These are phyloP conservation scores for Leucoraja ocellata DNA, from an alignment of 2,797 vertebrate genomes.

Conservation along the genomic window DNA sequence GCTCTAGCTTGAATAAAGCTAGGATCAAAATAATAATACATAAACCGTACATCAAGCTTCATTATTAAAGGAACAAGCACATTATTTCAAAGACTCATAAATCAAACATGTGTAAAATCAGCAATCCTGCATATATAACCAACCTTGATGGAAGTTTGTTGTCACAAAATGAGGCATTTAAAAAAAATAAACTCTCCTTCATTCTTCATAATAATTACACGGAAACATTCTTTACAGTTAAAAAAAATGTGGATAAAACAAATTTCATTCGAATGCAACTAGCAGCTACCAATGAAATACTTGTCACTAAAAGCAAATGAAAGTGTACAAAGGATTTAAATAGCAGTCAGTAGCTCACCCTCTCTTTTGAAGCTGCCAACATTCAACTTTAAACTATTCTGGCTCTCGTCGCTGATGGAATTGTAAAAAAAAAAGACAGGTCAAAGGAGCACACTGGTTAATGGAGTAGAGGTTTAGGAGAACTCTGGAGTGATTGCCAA, in stretches of 20 bases:
- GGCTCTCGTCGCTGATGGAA: neutral
- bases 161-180: neutral
- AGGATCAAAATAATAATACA: neutral
- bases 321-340: neutral
- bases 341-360: neutral
- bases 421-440: neutral
- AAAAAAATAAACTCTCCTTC: neutral
- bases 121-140: neutral
- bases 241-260: too few relatives aligned
- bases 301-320: neutral
- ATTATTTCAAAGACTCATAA: too few relatives aligned
- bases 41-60: too few relatives aligned
- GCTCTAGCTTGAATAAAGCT: neutral
- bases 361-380: neutral
- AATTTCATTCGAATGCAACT: neutral
- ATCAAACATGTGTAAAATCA: too few relatives aligned
- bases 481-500: neutral
- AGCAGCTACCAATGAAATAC: neutral
- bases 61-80: too few relatives aligned
- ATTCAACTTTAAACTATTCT: neutral
- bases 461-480: neutral
- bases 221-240: neutral
- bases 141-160: neutral
- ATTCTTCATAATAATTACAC: neutral
- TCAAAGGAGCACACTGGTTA: slow-evolving; percentile 5